Base-by-base conservation (phyloP, 2,888 invertebrate genomes). In the Bombylius discolor region DNA sequence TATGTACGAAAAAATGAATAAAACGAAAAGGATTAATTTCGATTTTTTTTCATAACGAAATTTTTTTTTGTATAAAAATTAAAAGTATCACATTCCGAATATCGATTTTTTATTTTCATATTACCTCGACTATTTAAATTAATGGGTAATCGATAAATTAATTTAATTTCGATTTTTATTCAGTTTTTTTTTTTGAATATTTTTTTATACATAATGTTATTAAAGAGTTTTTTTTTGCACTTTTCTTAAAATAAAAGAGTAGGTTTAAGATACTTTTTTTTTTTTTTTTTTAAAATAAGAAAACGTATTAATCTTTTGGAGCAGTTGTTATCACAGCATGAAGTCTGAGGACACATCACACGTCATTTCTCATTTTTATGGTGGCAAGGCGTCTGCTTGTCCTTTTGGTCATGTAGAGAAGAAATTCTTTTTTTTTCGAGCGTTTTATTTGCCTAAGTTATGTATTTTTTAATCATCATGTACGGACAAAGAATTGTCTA, bases 261-360 rank as follows among this genome's bases (percentile, higher is more conserved):
- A 23, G 23, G 23, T 23, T 23, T 23, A 23, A 23, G 23, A 23
- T 23, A 23, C 23, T 23, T 23, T 23, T 23, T 23, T 23, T 23
- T 23, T 23, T 23, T 23, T 23, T 23, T 23, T 23, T 3, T 1
- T 2, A 23, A 23, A 23, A 23, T 23, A 23, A 23, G 23, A 23
- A 23, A 23, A 23, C 23, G 23, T 23, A 23, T 23, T 42, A 42
- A 42, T 42, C 39, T 42, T 5, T 45, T 49, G 49, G 49, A 34
- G 34, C 49, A 46, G 56, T 49, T 56, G 54, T 57, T 47, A 50
- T 44, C 56, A 36, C 59, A 59, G 59, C 59, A 59, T 55, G 59
- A 44, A 52, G 59, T 57, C 55, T 44, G 59, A 55, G 59, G 59
- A 59, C 59, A 59, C 56, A 59, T 59, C 56, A 59, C 59, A 59